Evolutionary conservation across 2,797 vertebrate genomes (phyloP).

Genomic region (Smutsia gigantea): DNA sequence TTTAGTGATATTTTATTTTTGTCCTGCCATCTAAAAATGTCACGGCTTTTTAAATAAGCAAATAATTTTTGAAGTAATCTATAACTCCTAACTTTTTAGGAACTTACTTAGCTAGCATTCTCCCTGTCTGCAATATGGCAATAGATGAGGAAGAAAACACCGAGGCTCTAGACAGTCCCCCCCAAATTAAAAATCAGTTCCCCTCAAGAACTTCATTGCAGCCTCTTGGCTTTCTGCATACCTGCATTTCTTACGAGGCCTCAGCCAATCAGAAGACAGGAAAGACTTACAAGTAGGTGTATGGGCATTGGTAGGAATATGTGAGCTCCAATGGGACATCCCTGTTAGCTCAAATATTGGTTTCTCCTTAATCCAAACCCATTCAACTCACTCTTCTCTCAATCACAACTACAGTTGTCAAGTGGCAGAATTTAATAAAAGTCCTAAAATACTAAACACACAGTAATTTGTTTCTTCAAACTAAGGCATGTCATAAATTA

Average conservation of each 20-base stretch:
- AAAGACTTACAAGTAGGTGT: not conserved
- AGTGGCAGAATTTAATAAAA: conserved; percentile 12
- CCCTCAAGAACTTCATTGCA: not conserved
- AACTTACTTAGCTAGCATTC: not conserved
- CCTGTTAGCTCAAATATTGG: not conserved
- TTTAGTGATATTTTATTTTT: conserved; percentile 32
- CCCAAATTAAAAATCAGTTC: not conserved
- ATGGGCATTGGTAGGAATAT: not conserved
- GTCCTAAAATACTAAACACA: not conserved
- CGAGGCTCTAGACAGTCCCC: not conserved
- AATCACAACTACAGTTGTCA: not conserved
- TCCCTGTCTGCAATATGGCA: not conserved
- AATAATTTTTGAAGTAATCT: not conserved
- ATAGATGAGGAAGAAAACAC: not conserved
- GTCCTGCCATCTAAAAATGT: not conserved
- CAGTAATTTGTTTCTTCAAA: conserved; percentile 30
- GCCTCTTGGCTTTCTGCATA: not conserved
- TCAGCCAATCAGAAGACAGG: not conserved
- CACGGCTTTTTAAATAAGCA: not conserved
- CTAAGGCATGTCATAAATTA: not conserved
- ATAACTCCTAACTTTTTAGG: not conserved
- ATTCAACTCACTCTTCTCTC: not conserved
- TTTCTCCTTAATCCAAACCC: not conserved
- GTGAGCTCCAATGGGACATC: not conserved
- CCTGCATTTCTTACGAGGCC: not conserved